Percentiles rank a stretch among this genome's conserved stretches.
These are phyloP conservation scores for Prenolepis imparis DNA, from an alignment of 2,888 invertebrate genomes.

Conservation along the genomic window DNA sequence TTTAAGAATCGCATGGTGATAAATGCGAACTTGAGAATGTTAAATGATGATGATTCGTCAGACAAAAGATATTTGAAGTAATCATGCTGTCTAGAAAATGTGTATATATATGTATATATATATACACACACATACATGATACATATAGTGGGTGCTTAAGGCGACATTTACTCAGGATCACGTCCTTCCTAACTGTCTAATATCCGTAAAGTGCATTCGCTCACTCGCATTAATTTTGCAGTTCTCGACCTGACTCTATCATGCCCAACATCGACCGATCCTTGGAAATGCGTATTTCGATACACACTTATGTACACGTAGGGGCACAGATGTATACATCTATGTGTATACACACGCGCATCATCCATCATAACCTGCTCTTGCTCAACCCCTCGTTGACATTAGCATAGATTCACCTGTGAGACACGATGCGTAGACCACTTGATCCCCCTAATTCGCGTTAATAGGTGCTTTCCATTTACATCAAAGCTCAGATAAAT, in stretches of 20 bases:
- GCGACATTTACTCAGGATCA: constrained; percentile 41
- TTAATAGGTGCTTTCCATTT: neutral
- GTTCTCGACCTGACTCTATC: constrained; percentile 42
- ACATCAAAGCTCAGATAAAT: too few relatives aligned
- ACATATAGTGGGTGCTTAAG: neutral
- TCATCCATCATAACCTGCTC: constrained; percentile 35
- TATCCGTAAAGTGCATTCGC: constrained; percentile 71
- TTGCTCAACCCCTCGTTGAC: neutral
- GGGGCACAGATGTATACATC: neutral
- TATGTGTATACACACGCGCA: too few relatives aligned
- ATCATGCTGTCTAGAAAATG: neutral
- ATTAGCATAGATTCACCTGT: constrained; percentile 45
- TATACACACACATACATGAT: too few relatives aligned
- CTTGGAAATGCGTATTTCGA: constrained; percentile 26
- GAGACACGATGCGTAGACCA: constrained; percentile 9
- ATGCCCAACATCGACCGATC: constrained; percentile 8
- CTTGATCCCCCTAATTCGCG: constrained; percentile 16
- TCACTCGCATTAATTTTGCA: constrained; percentile 58
- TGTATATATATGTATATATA: neutral
- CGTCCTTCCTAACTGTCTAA: constrained; percentile 69
- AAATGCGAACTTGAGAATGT: constrained; percentile 9
- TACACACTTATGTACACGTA: neutral
- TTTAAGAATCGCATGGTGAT: constrained; percentile 23
- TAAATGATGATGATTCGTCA: constrained; percentile 18
- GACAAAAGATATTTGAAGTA: neutral